These are phyloP conservation scores for Alexandromys fortis DNA, from an alignment of 2,113 vertebrate species.

Conservation along the genomic window DNA sequence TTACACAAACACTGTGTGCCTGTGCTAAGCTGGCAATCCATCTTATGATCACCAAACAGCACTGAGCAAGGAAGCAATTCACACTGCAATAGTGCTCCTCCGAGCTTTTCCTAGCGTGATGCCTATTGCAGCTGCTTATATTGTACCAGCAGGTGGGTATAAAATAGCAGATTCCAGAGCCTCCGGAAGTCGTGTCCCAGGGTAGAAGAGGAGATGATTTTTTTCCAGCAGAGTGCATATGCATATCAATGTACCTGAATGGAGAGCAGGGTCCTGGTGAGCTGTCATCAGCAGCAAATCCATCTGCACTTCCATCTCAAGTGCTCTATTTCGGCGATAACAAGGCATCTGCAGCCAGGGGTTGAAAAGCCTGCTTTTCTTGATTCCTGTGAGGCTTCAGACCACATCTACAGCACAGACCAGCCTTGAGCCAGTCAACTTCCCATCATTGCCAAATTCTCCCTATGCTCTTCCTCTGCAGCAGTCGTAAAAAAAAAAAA, in stretches of 20 bases:
- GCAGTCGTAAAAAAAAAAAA: constrained; percentile 77
- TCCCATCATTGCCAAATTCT: constrained; percentile 65
- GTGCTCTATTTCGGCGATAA: constrained; percentile 80
- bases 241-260: constrained; percentile 79
- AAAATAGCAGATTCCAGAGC: constrained; percentile 78
- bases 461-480: constrained; percentile 25
- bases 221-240: constrained; percentile 82
- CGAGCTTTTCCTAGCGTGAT: constrained; percentile 77
- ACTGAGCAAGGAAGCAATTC: constrained; percentile 65
- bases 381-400: constrained; percentile 62
- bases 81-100: constrained; percentile 76
- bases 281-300: constrained; percentile 83
- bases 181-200: constrained; percentile 76
- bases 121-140: constrained; percentile 76
- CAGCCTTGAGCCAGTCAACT: constrained; percentile 54
- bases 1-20: constrained; percentile 65
- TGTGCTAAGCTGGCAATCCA: constrained; percentile 79
- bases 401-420: constrained; percentile 45
- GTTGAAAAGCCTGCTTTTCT: constrained; percentile 78
- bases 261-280: constrained; percentile 83
- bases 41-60: constrained; percentile 73
- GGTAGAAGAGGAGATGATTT: constrained; percentile 79
- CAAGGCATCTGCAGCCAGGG: constrained; percentile 79
- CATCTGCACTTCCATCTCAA: constrained; percentile 78
- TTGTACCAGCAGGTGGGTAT: constrained; percentile 75